Percentiles rank a stretch among this genome's conserved stretches.
phyloP scores from a whole-genome alignment of 1,140 invertebrate genomes.

The Bombus confusus region DNA sequence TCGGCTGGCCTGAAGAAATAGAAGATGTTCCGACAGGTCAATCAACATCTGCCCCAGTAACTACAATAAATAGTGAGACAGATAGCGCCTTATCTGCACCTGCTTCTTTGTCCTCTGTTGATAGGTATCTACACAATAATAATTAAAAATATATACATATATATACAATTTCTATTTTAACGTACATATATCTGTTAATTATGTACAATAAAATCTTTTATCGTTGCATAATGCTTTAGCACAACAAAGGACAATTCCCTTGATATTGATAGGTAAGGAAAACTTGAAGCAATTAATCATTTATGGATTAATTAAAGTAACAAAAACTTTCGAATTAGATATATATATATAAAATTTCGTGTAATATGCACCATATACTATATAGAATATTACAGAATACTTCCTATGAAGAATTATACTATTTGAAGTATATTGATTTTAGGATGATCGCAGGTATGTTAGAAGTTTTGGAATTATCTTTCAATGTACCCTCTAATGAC shows the following conservation, averaged over 20 bases:
- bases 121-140: conserved; percentile 79
- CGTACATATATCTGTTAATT: conserved; percentile 2
- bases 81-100: conserved; percentile 79
- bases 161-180: no score
- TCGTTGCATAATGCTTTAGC: conserved; percentile 77
- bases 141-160: neutral
- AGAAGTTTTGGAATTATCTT: conserved; percentile 89
- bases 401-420: no score
- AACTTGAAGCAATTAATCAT: neutral
- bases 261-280: conserved; percentile 80
- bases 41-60: conserved; percentile 79
- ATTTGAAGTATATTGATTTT: conserved; percentile 56
- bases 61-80: conserved; percentile 76
- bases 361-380: no score
- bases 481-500: conserved; percentile 83
- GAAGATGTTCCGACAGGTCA: conserved; percentile 90
- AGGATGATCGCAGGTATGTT: conserved; percentile 88
- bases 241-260: conserved; percentile 77
- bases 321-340: neutral
- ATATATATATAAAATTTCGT: no score
- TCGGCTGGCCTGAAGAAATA: conserved; percentile 98
- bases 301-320: neutral
- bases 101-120: conserved; percentile 82
- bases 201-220: conserved; percentile 52
- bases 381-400: neutral